A percentile compares a stretch with the other conserved stretches of the same genome.
Evolutionary conservation across 1,140 invertebrate genomes (phyloP).

Genomic region (Drosophila fuyamai): DNA sequence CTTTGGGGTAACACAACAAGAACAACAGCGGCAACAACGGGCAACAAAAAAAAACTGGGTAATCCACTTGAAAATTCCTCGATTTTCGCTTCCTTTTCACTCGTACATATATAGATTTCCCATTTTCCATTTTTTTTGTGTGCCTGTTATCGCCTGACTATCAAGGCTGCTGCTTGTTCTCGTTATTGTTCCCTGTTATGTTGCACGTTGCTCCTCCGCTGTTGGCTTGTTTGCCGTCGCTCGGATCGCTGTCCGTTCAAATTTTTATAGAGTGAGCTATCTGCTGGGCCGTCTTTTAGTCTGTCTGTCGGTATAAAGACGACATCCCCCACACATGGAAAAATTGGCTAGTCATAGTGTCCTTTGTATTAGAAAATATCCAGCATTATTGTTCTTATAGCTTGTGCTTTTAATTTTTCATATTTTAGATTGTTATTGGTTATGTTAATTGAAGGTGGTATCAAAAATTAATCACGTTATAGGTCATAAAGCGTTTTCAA

Average conservation of each 20-base stretch:
- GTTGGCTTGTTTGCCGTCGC: constrained; percentile 40
- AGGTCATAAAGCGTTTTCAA: too few species aligned
- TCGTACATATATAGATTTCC: constrained; percentile 42
- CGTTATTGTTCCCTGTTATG: constrained; percentile 81
- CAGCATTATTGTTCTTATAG: too few species aligned
- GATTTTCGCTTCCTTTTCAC: constrained; percentile 64
- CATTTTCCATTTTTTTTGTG: constrained; percentile 40
- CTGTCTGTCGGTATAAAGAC: constrained; percentile 24
- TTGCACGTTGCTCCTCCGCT: constrained; percentile 50
- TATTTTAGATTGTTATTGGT: too few species aligned
- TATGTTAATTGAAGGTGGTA: too few species aligned
- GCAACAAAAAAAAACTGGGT: constrained; percentile 66
- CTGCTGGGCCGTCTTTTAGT: constrained; percentile 65
- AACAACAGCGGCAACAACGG: neutral
- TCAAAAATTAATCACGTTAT: too few species aligned
- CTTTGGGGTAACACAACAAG: constrained; percentile 9
- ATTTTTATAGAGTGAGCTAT: constrained; percentile 79
- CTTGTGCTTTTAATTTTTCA: too few species aligned
- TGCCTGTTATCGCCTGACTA: constrained; percentile 75
- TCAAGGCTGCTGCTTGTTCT: constrained; percentile 78
- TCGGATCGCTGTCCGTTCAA: constrained; percentile 48
- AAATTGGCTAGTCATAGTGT: neutral
- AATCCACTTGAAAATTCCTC: constrained; percentile 83
- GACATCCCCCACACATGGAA: constrained; percentile 28
- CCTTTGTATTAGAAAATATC: too few species aligned